Conservation (phyloP, 2,113 vertebrate genomes). For the Cyphotilapia sp. region DNA sequence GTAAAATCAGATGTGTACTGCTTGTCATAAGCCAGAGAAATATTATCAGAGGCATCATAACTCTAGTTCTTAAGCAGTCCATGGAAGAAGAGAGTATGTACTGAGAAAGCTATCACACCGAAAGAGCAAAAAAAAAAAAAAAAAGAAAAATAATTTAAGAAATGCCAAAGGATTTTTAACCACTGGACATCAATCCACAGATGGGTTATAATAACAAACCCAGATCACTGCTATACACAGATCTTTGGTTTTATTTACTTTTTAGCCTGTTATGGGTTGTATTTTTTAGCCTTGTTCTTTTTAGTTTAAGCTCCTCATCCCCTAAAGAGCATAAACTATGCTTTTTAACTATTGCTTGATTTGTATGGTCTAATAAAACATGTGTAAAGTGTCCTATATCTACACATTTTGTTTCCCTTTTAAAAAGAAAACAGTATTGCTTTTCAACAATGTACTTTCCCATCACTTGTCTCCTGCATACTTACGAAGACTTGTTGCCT, state of each 20-base stretch:
- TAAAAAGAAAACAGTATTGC: neutral
- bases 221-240: neutral
- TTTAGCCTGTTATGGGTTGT: neutral
- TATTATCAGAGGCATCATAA: neutral
- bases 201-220: neutral
- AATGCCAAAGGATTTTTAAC: neutral
- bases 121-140: neutral
- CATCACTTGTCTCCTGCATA: neutral
- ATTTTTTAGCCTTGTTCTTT: too few species aligned
- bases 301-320: neutral
- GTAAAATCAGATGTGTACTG: neutral
- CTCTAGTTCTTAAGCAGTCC: neutral
- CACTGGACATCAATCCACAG: neutral
- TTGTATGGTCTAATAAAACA: neutral
- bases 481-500: conserved; percentile 87
- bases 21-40: neutral
- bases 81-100: neutral
- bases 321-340: neutral
- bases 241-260: neutral
- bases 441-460: neutral
- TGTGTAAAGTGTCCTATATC: neutral
- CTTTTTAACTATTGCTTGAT: neutral
- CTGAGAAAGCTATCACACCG: neutral
- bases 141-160: neutral
- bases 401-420: neutral